Evolutionary conservation across 2,113 vertebrate genomes (phyloP).

Genomic region (Esox niger): DNA sequence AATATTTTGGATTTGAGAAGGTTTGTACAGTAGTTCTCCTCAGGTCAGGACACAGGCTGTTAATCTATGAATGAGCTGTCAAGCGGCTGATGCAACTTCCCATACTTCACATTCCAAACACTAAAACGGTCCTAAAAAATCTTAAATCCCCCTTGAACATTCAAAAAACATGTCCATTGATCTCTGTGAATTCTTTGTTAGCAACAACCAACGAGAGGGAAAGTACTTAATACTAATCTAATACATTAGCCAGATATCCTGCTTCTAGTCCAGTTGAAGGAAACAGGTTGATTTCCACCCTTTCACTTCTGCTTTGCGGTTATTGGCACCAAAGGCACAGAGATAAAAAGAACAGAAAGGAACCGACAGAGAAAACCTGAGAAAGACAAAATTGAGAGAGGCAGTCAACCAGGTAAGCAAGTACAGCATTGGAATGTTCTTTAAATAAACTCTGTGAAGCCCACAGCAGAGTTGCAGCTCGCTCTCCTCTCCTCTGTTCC

Average conservation of each 20-base stretch:
- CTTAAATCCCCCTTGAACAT: neutral
- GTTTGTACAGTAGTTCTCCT: too few species aligned
- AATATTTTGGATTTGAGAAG: too few species aligned
- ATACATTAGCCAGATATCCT: neutral
- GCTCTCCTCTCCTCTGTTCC: constrained; percentile 1
- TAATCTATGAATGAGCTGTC: neutral
- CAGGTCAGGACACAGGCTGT: neutral
- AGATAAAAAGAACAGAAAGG: neutral
- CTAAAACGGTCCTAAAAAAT: neutral
- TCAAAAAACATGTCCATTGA: neutral
- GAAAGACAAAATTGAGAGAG: too few species aligned
- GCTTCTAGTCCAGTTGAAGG: neutral
- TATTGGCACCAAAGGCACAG: constrained; percentile 8
- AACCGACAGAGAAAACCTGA: neutral
- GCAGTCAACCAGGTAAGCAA: neutral
- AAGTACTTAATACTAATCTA: neutral
- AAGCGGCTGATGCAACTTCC: neutral
- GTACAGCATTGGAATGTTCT: constrained; percentile 25
- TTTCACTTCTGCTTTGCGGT: constrained; percentile 5
- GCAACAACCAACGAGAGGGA: too few species aligned
- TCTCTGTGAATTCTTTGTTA: neutral
- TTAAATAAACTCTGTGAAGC: constrained; percentile 17
- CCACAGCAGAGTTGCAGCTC: too few species aligned
- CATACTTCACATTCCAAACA: neutral
- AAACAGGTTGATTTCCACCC: neutral